Base-by-base conservation (phyloP, 2,113 vertebrate species). In the Isurus oxyrinchus region DNA sequence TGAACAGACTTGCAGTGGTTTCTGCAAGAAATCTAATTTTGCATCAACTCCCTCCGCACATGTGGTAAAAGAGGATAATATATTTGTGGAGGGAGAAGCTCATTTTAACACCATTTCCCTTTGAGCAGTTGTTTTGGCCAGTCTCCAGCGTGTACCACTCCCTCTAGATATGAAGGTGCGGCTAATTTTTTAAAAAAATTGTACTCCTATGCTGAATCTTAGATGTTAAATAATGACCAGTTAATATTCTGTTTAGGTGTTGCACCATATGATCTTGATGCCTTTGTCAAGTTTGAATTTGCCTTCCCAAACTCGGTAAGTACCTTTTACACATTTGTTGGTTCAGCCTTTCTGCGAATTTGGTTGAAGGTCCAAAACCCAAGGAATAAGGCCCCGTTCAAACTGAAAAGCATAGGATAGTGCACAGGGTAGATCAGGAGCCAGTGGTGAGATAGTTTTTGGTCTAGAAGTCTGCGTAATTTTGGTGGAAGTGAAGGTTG, bases 241-340 rank as follows among this genome's bases (percentile, higher is more conserved):
- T 14, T 95, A 44, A 96, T 44, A 49, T 69, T 53, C 96, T 40
- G 1, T 59, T 2, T 97, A 99, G 99, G 98, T 53, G 97, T 98
- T 86, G 98, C 98, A 0, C 91, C 98, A 0, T 97, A 96, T 6
- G 99, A 99, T 96, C 97, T 99, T 97, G 98, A 99, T 96, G 97
- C 98, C 84, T 99, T 98, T 0, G 98, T 99, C 96, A 98, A 98
- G 79, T 99, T 99, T 66, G 99, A 99, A 96, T 99, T 99, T 97
- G 98, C 98, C 13, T 99, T 99, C 90, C 99, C 99, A 96, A 99
- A 98, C 31, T 96, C 96, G 97, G 99, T 99, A 97, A 96, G 98
- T 97, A 21, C 25, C 2, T 11, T 66, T 3, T 4, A 27, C 7
- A n/a, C n/a, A 23, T 14, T 55, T 53, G 5, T 88, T 35, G 55